Percentiles rank a stretch among this genome's conserved stretches.
These are phyloP conservation scores for Merops nubicus DNA, from an alignment of 2,113 vertebrate species.

Conservation along the genomic window DNA sequence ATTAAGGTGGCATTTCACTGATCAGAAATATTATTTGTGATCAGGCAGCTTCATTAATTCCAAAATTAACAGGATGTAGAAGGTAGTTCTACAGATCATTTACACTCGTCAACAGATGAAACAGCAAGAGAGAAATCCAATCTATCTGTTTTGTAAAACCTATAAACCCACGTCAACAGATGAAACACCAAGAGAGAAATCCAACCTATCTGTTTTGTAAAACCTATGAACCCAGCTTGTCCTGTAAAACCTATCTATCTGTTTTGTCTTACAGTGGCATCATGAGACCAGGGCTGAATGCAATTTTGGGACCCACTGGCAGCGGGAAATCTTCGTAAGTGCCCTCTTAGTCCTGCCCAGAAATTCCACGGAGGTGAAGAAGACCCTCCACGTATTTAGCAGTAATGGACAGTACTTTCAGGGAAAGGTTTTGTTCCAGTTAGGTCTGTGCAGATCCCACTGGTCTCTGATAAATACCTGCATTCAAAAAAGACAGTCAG, in stretches of 20 bases:
- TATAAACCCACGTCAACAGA: too few relatives aligned
- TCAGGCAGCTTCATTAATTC: background rate
- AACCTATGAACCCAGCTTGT: too few relatives aligned
- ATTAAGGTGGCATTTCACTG: background rate
- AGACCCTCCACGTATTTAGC: background rate
- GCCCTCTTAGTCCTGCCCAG: background rate
- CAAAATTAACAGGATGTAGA: background rate
- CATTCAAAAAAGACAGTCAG: background rate
- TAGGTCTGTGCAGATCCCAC: background rate
- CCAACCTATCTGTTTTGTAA: background rate
- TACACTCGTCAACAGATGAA: background rate
- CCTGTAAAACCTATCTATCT: background rate
- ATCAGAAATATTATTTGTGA: background rate
- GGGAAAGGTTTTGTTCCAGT: background rate
- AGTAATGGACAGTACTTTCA: background rate
- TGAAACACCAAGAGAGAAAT: too few relatives aligned
- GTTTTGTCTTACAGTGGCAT: conserved; percentile 85
- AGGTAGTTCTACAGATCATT: background rate
- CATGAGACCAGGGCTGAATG: conserved; percentile 95
- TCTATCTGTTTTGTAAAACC: background rate
- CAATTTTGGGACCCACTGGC: conserved; percentile 93
- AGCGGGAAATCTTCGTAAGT: conserved; percentile 98
- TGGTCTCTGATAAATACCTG: background rate
- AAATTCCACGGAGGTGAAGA: background rate
- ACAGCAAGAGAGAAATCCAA: too few relatives aligned